phyloP scores from a whole-genome alignment of 2,888 invertebrate genomes.

The Priocnemis perturbator region DNA sequence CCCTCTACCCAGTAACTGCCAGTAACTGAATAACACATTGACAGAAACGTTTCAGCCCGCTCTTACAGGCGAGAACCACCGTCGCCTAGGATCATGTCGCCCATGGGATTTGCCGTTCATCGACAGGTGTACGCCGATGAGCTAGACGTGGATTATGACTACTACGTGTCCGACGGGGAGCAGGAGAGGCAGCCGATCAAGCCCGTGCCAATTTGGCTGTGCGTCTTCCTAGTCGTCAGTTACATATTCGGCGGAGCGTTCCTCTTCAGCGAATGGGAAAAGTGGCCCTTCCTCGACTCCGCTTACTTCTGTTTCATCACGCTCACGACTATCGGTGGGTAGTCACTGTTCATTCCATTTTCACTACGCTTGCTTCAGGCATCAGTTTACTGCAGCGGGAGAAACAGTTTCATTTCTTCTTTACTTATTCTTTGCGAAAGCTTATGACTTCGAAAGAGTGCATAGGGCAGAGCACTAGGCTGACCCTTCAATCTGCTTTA shows the following conservation, averaged over 20 bases:
- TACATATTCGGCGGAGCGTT: conserved; percentile 94
- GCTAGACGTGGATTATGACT: conserved; percentile 80
- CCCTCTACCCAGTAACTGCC: too few species aligned
- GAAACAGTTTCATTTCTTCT: too few species aligned
- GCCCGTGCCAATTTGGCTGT: conserved; percentile 93
- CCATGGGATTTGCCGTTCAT: conserved; percentile 81
- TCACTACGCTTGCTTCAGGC: too few species aligned
- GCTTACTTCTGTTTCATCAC: conserved; percentile 97
- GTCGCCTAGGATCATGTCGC: conserved; percentile 82
- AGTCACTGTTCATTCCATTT: neutral
- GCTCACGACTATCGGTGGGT: conserved; percentile 87
- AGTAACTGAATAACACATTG: too few species aligned
- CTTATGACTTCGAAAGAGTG: too few species aligned
- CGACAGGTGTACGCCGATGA: conserved; percentile 79
- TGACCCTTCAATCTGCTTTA: too few species aligned
- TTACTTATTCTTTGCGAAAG: too few species aligned
- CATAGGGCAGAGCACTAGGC: too few species aligned
- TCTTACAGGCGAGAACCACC: conserved; percentile 64
- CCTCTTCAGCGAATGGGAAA: conserved; percentile 90
- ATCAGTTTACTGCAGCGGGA: too few species aligned
- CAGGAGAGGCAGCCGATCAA: conserved; percentile 75
- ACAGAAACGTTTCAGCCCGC: conserved; percentile 49
- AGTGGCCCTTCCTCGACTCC: conserved; percentile 90
- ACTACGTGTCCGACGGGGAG: conserved; percentile 76
- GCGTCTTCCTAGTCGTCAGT: conserved; percentile 90